Base-by-base conservation (phyloP, 2,888 invertebrate genomes). In the Melinaea marsaeus region DNA sequence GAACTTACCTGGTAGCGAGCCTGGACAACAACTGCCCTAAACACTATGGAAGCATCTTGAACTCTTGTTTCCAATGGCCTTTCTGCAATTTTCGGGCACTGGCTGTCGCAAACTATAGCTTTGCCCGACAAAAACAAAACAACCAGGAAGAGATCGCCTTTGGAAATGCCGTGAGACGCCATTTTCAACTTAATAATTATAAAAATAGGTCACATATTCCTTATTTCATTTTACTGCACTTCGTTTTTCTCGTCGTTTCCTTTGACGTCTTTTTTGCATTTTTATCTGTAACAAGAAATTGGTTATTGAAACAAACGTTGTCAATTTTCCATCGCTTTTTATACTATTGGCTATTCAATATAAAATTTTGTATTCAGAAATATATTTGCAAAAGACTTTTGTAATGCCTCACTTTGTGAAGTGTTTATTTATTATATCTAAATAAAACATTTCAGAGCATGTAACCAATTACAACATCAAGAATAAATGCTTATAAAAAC, bases 1-100 rank as follows among this genome's bases (percentile, higher is more conserved):
- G 9, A 42, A 42, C 86, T 82, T 59, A 90, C 90, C 87, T 86
- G 84, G 76, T 76, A 84, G 77, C 88, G 83, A 60, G 87, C 81
- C 69, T 90, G 87, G 55, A 90, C 84, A 57, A 89, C 88, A 62
- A 91, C 90, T 9, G 90, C 91, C 65, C 91, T 85, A 81, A 92
- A 92, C 75, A 92, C 92, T 79, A 92, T 88, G 48, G 90, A 85
- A 68, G 92, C 90, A 66, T 90, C 88, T 76, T 91, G 86, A 64
- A 92, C 88, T 72, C 92, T 77, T 54, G 91, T 91, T 81, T 92
- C 92, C 22, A 92, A 80, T 48, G 90, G 87, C 67, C 84, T 86
- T 72, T 89, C 90, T n/a, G 90, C 90, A 55, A 83, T 88, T 84
- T 90, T 90, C 34, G 90, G 90, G 78, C 90, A 90, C 77, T 83